Evolutionary conservation across 2,888 invertebrate genomes (phyloP), one percentile per base, ranked within the genome.

Genomic region (Drosophila mimetica): DNA sequence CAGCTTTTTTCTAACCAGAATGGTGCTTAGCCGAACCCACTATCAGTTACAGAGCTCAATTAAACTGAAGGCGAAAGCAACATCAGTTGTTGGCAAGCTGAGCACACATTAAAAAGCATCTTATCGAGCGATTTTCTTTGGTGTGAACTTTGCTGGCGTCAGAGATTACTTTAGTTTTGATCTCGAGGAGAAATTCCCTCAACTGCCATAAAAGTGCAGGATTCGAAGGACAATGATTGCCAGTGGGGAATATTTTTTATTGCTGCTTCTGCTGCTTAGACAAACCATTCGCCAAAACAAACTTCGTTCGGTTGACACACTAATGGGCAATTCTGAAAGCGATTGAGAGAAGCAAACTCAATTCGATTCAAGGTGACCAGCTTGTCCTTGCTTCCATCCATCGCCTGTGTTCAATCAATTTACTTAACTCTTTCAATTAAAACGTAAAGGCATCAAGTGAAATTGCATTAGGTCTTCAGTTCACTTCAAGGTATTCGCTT

Each of bases 41-140:
- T 36, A 71, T 54, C 71, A 71, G 64, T 74, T 64, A 44, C 58
- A 20, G 61, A 37, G 22, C 37, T 61, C 60, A 61, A 61, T 61
- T 46, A 37, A 46, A 25, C 55, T 5, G 36, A 54, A 18, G 36
- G 11, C 5, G 36, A 18, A 22, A 30, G 20, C 14, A 32, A 48
- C 48, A 22, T 20, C 22, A n/a, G 50, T 34, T 16, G 51, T 34
- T 6, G 2, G 32, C 20, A 44, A 46, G 28, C 28, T 16, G 22
- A 54, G 25, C 22, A 22, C 16, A 36, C 22, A 18, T 4, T n/a
- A 25, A 13, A 51, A 18, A 6, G 25, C 13, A 13, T 30, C 47
- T 47, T 11, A 6, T 1, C 18, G 16, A 47, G 4, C 22, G 22
- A 22, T 20, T 48, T 46, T 14, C 9, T 9, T 20, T 7, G 11